Percentiles rank a stretch among this genome's conserved stretches.
Conservation (phyloP, 2,113 vertebrate genomes). For the Fregetta grallaria region DNA sequence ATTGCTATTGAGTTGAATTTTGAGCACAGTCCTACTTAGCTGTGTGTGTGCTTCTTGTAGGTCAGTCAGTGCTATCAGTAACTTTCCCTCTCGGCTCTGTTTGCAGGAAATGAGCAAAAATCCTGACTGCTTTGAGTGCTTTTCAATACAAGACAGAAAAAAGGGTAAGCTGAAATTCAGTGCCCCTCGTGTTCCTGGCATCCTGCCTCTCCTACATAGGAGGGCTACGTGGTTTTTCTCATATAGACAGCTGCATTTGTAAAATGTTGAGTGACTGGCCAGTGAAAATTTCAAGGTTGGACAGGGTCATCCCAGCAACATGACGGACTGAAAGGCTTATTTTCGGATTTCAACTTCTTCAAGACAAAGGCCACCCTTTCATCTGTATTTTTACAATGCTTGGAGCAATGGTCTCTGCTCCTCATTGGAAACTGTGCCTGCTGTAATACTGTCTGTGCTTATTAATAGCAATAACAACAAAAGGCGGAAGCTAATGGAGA, state of each 20-base stretch:
- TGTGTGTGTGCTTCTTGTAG: not conserved
- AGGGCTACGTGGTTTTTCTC: accelerated
- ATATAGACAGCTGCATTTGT: not conserved
- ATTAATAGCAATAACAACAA: conserved; percentile 33
- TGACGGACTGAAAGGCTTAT: not conserved
- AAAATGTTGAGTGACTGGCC: not conserved
- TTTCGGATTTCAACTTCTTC: not conserved
- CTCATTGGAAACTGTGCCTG: not conserved
- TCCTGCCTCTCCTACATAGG: not conserved
- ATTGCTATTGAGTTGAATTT: not conserved
- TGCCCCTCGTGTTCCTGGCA: not conserved
- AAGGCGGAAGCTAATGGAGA: conserved; percentile 34
- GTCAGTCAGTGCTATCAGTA: not conserved
- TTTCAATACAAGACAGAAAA: not conserved
- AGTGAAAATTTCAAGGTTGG: not conserved
- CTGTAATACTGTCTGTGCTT: not conserved
- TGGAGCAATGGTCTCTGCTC: not conserved
- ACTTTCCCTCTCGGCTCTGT: not conserved
- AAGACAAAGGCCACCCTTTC: not conserved
- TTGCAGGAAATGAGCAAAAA: conserved; percentile 1
- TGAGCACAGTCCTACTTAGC: not conserved
- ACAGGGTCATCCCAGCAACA: not conserved
- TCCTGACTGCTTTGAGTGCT: not conserved
- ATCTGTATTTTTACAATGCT: not conserved
- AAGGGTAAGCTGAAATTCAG: not conserved